Conservation (phyloP, 2,888 invertebrate genomes). For the Eumerus sabulonum region DNA sequence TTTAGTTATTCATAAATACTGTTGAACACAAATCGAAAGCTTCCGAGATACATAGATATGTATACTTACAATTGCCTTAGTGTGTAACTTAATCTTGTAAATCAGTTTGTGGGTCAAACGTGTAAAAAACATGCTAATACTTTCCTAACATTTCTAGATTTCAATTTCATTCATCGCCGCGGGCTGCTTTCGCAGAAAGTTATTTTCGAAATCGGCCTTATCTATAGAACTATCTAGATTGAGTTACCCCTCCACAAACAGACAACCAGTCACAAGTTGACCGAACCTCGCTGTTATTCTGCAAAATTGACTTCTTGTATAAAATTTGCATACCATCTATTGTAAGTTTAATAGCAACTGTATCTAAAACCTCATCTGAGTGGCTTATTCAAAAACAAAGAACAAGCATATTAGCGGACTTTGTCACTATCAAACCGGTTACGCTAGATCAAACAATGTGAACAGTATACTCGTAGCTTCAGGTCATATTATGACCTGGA, state of each 20-base stretch:
- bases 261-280: conserved; percentile 3
- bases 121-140: too few species aligned
- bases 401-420: background rate
- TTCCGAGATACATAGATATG: too few species aligned
- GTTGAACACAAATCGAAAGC: too few species aligned
- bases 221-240: background rate
- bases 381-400: conserved; percentile 1
- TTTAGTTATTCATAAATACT: too few species aligned
- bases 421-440: conserved; percentile 17
- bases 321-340: conserved; percentile 26
- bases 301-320: background rate
- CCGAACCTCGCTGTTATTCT: conserved; percentile 4
- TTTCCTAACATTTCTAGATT: too few species aligned
- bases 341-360: conserved; percentile 12
- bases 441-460: background rate
- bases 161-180: too few species aligned
- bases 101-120: too few species aligned
- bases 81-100: too few species aligned
- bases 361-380: conserved; percentile 7
- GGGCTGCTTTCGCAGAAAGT: too few species aligned
- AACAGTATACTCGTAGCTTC: conserved; percentile 8
- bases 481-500: conserved; percentile 36
- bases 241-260: background rate
- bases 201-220: too few species aligned
- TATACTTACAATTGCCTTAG: too few species aligned